A percentile compares a stretch with the other conserved stretches of the same genome.
These are phyloP conservation scores for Podarcis lilfordi DNA, from an alignment of 2,797 vertebrate genomes.

Conservation along the genomic window DNA sequence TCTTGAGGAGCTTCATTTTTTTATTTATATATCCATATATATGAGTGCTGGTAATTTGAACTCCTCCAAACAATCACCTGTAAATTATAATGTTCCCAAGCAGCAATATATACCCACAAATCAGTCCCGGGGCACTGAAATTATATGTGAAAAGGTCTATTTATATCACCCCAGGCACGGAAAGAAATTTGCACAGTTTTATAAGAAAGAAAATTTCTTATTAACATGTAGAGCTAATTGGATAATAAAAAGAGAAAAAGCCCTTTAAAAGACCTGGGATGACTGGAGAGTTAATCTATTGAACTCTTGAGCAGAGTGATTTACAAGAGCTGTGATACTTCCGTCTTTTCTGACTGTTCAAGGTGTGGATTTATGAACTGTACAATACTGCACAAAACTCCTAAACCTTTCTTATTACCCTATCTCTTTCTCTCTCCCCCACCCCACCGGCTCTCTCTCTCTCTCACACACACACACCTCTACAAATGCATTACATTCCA, in stretches of 20 bases:
- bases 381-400: background rate
- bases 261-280: constrained; percentile 43
- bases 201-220: constrained; percentile 61
- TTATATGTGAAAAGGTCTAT: constrained; percentile 41
- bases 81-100: constrained; percentile 70
- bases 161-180: constrained; percentile 58
- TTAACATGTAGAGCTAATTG: constrained; percentile 70
- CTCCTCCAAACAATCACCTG: constrained; percentile 70
- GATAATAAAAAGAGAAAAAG: constrained; percentile 62
- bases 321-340: background rate
- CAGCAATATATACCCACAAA: constrained; percentile 61
- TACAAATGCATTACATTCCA: background rate
- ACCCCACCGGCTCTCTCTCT: no score
- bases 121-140: constrained; percentile 64
- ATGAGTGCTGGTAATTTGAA: constrained; percentile 67
- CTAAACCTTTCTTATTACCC: constrained; percentile 19
- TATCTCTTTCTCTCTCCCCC: background rate
- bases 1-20: constrained; percentile 68
- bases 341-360: background rate
- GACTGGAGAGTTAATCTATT: constrained; percentile 57
- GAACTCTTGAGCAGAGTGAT: constrained; percentile 57
- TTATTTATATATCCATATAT: constrained; percentile 73
- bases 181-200: constrained; percentile 38
- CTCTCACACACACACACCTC: background rate
- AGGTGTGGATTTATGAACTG: constrained; percentile 28